A percentile compares a stretch with the other conserved stretches of the same genome.
These are phyloP conservation scores for Torymus tubicola DNA, from an alignment of 2,888 invertebrate species.

Conservation along the genomic window DNA sequence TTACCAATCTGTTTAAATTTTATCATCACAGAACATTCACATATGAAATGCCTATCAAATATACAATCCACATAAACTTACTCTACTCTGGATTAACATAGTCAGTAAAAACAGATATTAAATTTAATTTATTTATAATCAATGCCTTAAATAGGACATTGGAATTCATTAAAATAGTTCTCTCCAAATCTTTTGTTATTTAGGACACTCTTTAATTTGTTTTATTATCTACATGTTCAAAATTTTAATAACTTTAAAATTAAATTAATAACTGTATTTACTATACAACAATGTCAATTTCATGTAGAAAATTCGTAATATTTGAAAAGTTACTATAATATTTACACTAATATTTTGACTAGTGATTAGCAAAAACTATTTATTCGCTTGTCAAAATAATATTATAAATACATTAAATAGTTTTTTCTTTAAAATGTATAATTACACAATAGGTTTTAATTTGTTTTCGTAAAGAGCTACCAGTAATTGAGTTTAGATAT, in stretches of 20 bases:
- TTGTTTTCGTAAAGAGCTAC: neutral
- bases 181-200: too few species aligned
- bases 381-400: conserved; percentile 53
- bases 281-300: conserved; percentile 4
- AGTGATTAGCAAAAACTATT: conserved; percentile 30
- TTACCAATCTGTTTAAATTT: conserved; percentile 47
- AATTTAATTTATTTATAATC: too few species aligned
- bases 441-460: conserved; percentile 30
- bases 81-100: too few species aligned
- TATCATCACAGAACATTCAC: conserved; percentile 55
- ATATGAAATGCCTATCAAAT: conserved; percentile 30
- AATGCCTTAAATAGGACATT: too few species aligned
- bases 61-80: conserved; percentile 25
- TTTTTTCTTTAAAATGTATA: conserved; percentile 41
- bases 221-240: too few species aligned
- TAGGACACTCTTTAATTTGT: too few species aligned
- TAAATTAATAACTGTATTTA: too few species aligned
- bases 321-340: conserved; percentile 54
- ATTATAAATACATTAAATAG: conserved; percentile 50
- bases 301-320: conserved; percentile 38
- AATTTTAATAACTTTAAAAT: too few species aligned
- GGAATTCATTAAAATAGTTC: too few species aligned
- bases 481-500: too few species aligned
- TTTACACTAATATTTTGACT: conserved; percentile 55
- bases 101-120: too few species aligned